Conservation (phyloP, 2,797 vertebrate genomes). For the Hypotaenidia philippensis region DNA sequence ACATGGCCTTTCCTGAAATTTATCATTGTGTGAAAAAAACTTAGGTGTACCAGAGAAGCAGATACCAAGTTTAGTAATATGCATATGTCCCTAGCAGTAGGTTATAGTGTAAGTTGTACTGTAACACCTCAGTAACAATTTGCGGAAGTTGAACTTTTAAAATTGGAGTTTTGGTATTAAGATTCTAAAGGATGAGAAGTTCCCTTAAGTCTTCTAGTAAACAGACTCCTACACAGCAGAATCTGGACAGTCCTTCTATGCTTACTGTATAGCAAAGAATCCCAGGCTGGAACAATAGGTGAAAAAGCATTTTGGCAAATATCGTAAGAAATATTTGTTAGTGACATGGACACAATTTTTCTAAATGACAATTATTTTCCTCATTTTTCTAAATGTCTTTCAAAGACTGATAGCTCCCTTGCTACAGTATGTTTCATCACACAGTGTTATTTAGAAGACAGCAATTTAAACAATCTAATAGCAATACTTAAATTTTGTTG, state of each 20-base stretch:
- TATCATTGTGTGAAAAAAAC: not conserved
- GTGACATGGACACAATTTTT: not conserved
- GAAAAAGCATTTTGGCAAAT: not conserved
- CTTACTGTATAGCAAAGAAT: not conserved
- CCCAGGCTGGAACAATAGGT: not conserved
- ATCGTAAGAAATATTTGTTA: slow-evolving; percentile 35
- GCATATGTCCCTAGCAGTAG: not conserved
- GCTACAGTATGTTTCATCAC: not conserved
- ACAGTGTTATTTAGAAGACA: not conserved
- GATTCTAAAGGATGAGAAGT: not conserved
- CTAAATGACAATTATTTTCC: not conserved
- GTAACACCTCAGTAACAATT: not conserved
- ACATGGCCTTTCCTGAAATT: not conserved
- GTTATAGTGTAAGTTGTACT: not conserved
- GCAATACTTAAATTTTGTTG: slow-evolving; percentile 28
- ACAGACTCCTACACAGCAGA: not conserved
- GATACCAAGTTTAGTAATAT: not conserved
- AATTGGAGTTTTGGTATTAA: not conserved
- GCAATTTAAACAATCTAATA: not conserved
- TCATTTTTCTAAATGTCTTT: slow-evolving; percentile 28
- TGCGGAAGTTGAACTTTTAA: not conserved
- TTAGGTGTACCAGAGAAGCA: not conserved
- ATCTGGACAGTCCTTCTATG: not conserved
- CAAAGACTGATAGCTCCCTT: not conserved
- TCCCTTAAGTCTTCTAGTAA: not conserved